A percentile compares a stretch with the other conserved stretches of the same genome.
phyloP scores from a whole-genome alignment of 2,113 vertebrate species.

The Aldabrachelys gigantea region DNA sequence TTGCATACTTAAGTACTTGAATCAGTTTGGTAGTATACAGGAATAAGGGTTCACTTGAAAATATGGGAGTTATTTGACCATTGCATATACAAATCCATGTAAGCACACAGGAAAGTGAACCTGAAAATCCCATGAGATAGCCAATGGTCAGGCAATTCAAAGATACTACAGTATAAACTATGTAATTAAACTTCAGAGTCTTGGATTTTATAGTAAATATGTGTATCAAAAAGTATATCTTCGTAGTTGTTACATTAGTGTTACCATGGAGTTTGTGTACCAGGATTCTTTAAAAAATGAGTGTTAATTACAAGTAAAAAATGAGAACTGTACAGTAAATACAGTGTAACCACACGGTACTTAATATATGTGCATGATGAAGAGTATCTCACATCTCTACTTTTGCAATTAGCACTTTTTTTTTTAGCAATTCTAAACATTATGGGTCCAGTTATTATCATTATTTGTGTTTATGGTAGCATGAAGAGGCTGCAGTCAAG shows the following conservation, averaged over 20 bases:
- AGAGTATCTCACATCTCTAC: neutral
- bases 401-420: neutral
- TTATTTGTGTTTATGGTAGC: neutral
- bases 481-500: neutral
- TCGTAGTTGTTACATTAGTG: neutral
- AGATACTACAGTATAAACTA: neutral
- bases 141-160: neutral
- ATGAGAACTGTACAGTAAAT: neutral
- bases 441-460: no score
- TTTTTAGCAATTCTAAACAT: no score
- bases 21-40: neutral
- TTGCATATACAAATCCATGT: fast-evolving
- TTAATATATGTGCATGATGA: neutral
- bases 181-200: neutral
- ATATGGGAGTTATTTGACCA: neutral
- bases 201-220: no score
- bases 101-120: fast-evolving
- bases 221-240: neutral
- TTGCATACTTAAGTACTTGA: neutral
- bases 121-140: fast-evolving
- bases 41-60: neutral
- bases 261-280: no score
- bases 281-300: neutral
- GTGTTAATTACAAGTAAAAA: neutral
- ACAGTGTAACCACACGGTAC: neutral